Percentiles rank a stretch among this genome's conserved stretches.
Evolutionary conservation across 2,113 vertebrate genomes (phyloP).

Genomic region (Trinectes maculatus): DNA sequence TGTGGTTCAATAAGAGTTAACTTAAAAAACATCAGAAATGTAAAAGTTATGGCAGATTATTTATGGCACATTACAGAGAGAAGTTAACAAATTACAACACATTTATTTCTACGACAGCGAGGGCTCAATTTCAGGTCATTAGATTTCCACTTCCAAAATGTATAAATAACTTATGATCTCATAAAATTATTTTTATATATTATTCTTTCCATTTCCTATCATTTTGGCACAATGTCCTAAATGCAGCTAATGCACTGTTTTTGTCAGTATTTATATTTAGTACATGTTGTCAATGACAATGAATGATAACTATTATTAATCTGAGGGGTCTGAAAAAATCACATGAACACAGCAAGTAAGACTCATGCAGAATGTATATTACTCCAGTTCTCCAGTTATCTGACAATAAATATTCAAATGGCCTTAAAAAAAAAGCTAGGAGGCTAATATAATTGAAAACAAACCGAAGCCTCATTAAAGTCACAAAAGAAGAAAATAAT

Average conservation of each 20-base stretch:
- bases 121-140: conserved; percentile 3
- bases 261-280: conserved; percentile 9
- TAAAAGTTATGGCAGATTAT: conserved; percentile 56
- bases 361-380: conserved; percentile 52
- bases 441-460: conserved; percentile 17
- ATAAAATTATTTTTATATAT: conserved; percentile 51
- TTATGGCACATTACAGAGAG: conserved; percentile 52
- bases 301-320: conserved; percentile 11
- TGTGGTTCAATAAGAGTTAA: conserved; percentile 8
- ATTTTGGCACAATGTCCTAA: conserved; percentile 31
- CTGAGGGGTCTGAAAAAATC: conserved; percentile 13
- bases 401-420: conserved; percentile 62
- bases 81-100: conserved; percentile 1
- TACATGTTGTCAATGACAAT: conserved; percentile 44
- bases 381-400: conserved; percentile 33
- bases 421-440: conserved; percentile 40
- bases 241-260: conserved; percentile 3
- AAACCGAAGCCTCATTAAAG: neutral
- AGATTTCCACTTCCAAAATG: conserved; percentile 1
- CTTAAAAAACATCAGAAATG: conserved; percentile 1
- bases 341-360: conserved; percentile 39
- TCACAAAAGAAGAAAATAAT: neutral
- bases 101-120: conserved; percentile 20
- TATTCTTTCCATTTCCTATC: conserved; percentile 54
- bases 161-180: conserved; percentile 59